phyloP scores from a whole-genome alignment of 2,113 vertebrate species.

The Urocolius indicus region DNA sequence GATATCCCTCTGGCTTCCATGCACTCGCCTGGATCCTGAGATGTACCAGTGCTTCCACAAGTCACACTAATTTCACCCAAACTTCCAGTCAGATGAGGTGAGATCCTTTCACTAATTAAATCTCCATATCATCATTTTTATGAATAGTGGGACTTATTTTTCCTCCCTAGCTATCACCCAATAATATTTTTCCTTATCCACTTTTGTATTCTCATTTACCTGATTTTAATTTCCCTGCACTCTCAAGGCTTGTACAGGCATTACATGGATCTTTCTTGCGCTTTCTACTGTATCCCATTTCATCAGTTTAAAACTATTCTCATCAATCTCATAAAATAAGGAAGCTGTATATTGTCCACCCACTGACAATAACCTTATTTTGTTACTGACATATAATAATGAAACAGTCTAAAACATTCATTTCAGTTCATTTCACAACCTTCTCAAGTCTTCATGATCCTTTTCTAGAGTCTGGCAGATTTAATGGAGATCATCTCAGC shows the following conservation, averaged over 20 bases:
- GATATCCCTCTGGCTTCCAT: not conserved
- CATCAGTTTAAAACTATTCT: not conserved
- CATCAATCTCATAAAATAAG: conserved; percentile 20
- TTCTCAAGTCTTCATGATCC: not conserved
- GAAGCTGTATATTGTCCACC: not conserved
- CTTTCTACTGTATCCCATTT: not conserved
- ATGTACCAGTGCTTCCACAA: accelerated
- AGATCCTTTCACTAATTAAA: not conserved
- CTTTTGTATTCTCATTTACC: conserved; percentile 21
- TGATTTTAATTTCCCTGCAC: conserved; percentile 20
- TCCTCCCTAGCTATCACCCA: not conserved
- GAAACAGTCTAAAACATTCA: not conserved
- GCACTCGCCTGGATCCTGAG: not conserved
- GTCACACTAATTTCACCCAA: not conserved
- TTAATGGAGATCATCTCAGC: not conserved
- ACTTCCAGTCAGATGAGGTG: not conserved
- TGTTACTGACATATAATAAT: not conserved
- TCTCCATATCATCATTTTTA: not conserved
- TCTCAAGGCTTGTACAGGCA: not conserved
- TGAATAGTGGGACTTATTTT: not conserved
- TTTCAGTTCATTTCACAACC: not conserved
- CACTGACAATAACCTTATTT: not conserved
- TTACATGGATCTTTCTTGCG: not conserved
- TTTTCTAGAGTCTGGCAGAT: not conserved
- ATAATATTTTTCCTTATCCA: not conserved